phyloP scores from a whole-genome alignment of 2,113 vertebrate species.

The Chloropsis cyanopogon region DNA sequence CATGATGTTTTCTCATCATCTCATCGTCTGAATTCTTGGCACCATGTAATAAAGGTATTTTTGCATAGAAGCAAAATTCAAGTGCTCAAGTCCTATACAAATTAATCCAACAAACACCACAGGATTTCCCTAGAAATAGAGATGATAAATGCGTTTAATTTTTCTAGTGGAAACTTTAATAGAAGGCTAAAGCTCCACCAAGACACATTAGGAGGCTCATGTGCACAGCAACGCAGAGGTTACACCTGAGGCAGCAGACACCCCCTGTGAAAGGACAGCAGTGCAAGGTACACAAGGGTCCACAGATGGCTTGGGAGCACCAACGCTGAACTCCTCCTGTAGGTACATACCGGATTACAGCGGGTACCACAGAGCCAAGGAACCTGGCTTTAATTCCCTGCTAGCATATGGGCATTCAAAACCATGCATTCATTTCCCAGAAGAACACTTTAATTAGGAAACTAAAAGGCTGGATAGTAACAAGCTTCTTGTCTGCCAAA shows the following conservation, averaged over 20 bases:
- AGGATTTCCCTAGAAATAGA: background rate
- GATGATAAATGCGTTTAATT: background rate
- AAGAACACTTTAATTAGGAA: background rate
- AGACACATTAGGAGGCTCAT: background rate
- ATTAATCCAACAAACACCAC: background rate
- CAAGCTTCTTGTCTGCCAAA: background rate
- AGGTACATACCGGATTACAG: background rate
- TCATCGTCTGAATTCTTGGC: background rate
- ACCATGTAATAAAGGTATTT: background rate
- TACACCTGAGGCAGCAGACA: background rate
- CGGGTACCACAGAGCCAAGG: background rate
- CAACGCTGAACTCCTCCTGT: background rate
- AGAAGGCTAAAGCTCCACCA: background rate
- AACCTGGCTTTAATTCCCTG: background rate
- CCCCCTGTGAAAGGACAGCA: accelerated
- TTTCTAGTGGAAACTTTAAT: background rate
- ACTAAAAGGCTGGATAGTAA: background rate
- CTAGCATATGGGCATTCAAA: background rate
- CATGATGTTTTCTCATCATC: background rate
- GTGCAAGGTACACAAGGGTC: background rate
- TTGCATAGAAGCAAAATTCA: background rate
- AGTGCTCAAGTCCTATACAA: background rate
- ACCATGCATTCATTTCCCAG: background rate
- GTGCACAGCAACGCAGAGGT: background rate
- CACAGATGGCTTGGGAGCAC: background rate